phyloP scores from a whole-genome alignment of 2,888 invertebrate genomes.

The Strigamia maritima region DNA sequence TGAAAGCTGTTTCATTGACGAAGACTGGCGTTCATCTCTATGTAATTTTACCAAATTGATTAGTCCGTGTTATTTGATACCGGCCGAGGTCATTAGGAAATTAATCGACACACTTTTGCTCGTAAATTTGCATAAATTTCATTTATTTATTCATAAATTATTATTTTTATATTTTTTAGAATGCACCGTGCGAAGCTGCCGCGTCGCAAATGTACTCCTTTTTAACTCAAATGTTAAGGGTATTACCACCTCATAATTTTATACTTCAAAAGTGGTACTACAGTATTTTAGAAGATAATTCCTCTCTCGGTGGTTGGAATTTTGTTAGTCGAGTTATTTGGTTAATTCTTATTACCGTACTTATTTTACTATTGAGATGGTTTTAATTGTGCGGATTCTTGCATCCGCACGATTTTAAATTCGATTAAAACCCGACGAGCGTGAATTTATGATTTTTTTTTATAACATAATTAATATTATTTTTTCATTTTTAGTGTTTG shows the following conservation, averaged over 20 bases:
- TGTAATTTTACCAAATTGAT: neutral
- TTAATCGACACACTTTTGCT: neutral
- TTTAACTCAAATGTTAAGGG: neutral
- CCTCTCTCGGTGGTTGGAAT: neutral
- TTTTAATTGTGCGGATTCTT: too few species aligned
- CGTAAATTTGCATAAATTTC: neutral
- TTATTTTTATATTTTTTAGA: neutral
- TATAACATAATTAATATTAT: neutral
- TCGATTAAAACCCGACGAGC: too few species aligned
- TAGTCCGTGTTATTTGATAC: neutral
- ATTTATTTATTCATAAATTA: neutral
- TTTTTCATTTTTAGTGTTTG: neutral
- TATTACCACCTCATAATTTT: neutral
- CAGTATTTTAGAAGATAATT: neutral
- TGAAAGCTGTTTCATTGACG: neutral
- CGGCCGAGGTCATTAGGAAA: neutral
- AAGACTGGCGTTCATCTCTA: neutral
- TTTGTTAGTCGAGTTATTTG: neutral
- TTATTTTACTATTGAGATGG: too few species aligned
- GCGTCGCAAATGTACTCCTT: neutral
- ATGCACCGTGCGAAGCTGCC: neutral
- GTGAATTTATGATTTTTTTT: too few species aligned
- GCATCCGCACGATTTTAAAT: too few species aligned
- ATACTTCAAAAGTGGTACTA: neutral
- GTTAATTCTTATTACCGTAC: neutral